Base-by-base conservation (phyloP, 2,113 vertebrate genomes). In the Naja naja region DNA sequence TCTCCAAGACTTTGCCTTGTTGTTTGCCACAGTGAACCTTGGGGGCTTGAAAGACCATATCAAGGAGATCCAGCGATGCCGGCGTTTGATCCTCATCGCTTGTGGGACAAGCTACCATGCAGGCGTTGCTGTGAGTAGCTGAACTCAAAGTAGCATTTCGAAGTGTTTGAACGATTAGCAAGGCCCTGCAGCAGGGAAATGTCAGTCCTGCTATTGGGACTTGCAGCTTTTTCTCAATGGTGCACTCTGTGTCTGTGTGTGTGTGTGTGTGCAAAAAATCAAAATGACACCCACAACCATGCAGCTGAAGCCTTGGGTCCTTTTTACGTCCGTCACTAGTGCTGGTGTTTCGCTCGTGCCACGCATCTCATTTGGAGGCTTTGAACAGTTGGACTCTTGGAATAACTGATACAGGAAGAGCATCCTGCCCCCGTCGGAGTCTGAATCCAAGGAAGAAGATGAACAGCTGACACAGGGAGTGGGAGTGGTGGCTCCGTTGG, bases 21-120 rank as follows among this genome's bases (percentile, higher is more conserved):
- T 0, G 54, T 96, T 93, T 60, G 52, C 92, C 94, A 9, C 96
- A 99, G 99, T 99, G 91, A 99, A 96, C 45, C 97, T 99, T 23
- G 99, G 99, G 1, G 99, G 99, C 93, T 94, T 99, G 95, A 99
- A 99, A 96, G 99, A 99, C 96, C 99, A 99, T 97, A 99, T 99
- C 91, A 99, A 99, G 96, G 99, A 99, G 98, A 99, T 99, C 94
- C 99, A 99, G 97, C 97, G 99, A 93, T 99, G 99, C 94, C 98
- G 99, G 1, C 98, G 99, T 30, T 96, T 99, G 81, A 99, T 99
- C 96, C 98, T 99, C 27, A 99, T 99, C 87, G 99, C 99, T 9
- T 99, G 99, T 56, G 99, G 99, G 91, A 99, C 99, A 0, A 99
- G 99, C 95, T 99, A 99, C 90, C 99, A 99, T 2, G 99, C 99